These are phyloP conservation scores for Xanthia icteritia DNA, from an alignment of 2,888 invertebrate species.

Conservation along the genomic window DNA sequence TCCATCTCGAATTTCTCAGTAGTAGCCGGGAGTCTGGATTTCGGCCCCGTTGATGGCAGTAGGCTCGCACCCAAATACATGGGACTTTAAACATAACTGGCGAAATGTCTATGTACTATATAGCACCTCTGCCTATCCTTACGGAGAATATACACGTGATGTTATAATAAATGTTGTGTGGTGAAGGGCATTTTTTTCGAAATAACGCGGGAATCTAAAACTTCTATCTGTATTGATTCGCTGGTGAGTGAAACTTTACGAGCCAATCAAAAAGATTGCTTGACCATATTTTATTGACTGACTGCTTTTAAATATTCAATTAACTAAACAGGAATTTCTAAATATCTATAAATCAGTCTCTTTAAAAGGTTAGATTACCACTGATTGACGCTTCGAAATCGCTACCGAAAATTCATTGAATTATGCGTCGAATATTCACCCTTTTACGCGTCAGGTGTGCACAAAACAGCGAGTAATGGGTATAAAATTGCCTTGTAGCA, in stretches of 20 bases:
- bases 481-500: constrained; percentile 57
- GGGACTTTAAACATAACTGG: too few relatives aligned
- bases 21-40: too few relatives aligned
- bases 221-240: background rate
- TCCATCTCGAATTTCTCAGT: too few relatives aligned
- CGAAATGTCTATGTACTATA: too few relatives aligned
- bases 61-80: too few relatives aligned
- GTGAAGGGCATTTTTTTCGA: background rate
- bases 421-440: constrained; percentile 30
- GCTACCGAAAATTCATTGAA: constrained; percentile 24
- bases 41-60: too few relatives aligned
- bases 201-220: too few relatives aligned
- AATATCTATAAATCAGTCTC: background rate
- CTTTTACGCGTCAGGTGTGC: constrained; percentile 21
- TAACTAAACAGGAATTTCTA: background rate
- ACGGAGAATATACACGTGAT: too few relatives aligned
- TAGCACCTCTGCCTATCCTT: too few relatives aligned
- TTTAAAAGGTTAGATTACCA: background rate
- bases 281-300: background rate
- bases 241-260: background rate
- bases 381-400: background rate
- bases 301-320: background rate
- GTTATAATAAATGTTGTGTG: too few relatives aligned
- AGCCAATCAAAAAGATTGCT: background rate
- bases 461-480: constrained; percentile 51